Base-by-base conservation (phyloP, 2,888 invertebrate genomes). In the Taenaris catops region DNA sequence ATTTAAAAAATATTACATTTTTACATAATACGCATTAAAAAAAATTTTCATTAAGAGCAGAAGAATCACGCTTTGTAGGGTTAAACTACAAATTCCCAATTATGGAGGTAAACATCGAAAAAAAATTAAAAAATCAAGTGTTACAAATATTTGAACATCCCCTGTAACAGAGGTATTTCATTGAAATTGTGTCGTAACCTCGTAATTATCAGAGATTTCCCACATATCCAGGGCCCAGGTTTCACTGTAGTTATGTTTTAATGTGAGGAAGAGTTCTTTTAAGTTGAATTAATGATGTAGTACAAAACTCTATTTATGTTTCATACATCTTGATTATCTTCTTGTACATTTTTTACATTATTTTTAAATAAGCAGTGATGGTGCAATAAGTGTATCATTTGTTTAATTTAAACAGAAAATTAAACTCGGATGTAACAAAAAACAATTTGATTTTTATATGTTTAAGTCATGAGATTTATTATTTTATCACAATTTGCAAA, bases 401-500 rank as follows among this genome's bases (percentile, higher is more conserved):
- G 19, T 36, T 43, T 35, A 14, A 17, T n/a, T 17, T 19, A 6
- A n/a, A 43, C 35, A 43, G 33, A 21, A 25, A 25, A 8, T 34
- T 33, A 11, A 17, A 33, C 44, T 36, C 28, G 29, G 26, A 27
- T 33, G 33, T 18, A 28, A 25, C 14, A 9, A 26, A n/a, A n/a
- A 25, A 23, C 24, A 21, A 37, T 38, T 44, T 37, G 8, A 40
- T 34, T 35, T 36, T 7, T 25, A 20, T 32, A 25, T 36, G 58
- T 61, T 65, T 71, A 71, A 71, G 72, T 74, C 66, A 71, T 80
- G 80, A 80, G 72, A 80, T 76, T 76, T 72, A 65, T 73, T 72
- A 71, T 71, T 73, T 78, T 74, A 72, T 67, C 58, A 65, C 81
- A 68, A 72, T 78, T 79, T 78, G 79, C 80, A 70, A 73, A 65